Percentiles rank a stretch among this genome's conserved stretches.
These are phyloP conservation scores for Hypena proboscidalis DNA, from an alignment of 2,888 invertebrate species.

Conservation along the genomic window DNA sequence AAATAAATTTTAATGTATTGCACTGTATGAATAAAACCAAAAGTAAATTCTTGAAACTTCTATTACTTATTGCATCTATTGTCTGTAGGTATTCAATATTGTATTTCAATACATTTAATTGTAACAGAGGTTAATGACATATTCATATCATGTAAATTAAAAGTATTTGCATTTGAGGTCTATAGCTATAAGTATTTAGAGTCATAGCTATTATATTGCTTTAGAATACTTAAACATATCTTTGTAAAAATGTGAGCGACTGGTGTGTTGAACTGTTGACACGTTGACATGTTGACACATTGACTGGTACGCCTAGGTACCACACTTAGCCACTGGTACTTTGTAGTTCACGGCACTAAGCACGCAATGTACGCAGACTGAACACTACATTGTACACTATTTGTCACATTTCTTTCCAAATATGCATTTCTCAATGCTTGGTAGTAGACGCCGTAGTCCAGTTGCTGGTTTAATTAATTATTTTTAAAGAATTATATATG, in stretches of 20 bases:
- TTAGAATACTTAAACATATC: constrained; percentile 85
- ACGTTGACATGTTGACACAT: no score
- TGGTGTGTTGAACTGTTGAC: constrained; percentile 67
- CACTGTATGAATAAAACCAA: constrained; percentile 35
- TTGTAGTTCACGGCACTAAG: constrained; percentile 59
- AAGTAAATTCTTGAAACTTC: constrained; percentile 39
- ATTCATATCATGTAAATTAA: constrained; percentile 85
- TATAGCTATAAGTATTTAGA: constrained; percentile 83
- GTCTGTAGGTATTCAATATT: constrained; percentile 69
- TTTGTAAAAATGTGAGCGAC: constrained; percentile 77
- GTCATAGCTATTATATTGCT: constrained; percentile 83
- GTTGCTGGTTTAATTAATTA: constrained; percentile 54
- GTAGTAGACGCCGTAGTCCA: constrained; percentile 61
- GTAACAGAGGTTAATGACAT: constrained; percentile 83
- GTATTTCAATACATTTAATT: constrained; percentile 62
- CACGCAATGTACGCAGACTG: constrained; percentile 72
- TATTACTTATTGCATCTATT: constrained; percentile 55
- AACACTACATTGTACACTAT: constrained; percentile 55
- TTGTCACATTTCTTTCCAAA: constrained; percentile 65
- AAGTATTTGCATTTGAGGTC: constrained; percentile 86
- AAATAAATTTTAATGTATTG: constrained; percentile 21
- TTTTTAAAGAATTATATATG: constrained; percentile 55
- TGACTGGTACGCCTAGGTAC: no score
- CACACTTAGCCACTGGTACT: constrained; percentile 52
- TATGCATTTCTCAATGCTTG: constrained; percentile 75